A percentile compares a stretch with the other conserved stretches of the same genome.
Evolutionary conservation across 2,113 vertebrate genomes (phyloP).

Genomic region (Tamias sibiricus): DNA sequence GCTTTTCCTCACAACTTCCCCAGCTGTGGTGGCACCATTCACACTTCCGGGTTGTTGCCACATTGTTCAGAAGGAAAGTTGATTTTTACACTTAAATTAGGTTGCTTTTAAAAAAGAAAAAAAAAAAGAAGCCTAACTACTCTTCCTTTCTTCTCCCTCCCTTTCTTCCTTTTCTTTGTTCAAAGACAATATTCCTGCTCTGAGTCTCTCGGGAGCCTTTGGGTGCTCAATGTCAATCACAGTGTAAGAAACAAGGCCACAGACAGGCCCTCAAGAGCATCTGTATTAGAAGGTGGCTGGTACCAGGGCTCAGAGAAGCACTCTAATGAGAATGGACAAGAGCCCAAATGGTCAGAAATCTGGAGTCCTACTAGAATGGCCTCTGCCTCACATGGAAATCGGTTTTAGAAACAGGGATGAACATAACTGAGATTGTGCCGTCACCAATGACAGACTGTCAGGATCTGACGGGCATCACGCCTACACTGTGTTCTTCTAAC

Average conservation of each 20-base stretch:
- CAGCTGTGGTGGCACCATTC: constrained; percentile 48
- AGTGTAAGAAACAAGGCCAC: not conserved
- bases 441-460: not conserved
- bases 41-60: constrained; percentile 66
- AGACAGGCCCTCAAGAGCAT: fast-evolving
- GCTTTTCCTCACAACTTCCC: constrained; percentile 52
- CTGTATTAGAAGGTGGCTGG: not conserved
- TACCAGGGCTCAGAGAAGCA: not conserved
- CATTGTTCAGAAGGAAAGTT: constrained; percentile 67
- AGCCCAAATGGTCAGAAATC: not conserved
- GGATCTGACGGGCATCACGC: not conserved
- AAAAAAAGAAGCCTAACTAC: not conserved
- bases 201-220: not conserved
- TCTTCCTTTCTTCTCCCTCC: not conserved
- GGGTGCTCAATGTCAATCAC: not conserved
- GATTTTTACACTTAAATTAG: constrained; percentile 80
- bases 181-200: not conserved
- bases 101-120: constrained; percentile 47
- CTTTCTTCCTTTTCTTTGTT: not conserved
- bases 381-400: not conserved
- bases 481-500: not conserved
- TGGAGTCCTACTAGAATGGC: not conserved
- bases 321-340: not conserved
- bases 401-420: not conserved
- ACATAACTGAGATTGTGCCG: not conserved